A percentile compares a stretch with the other conserved stretches of the same genome.
phyloP scores from a whole-genome alignment of 2,888 invertebrate species.

The Rosalia funebris region DNA sequence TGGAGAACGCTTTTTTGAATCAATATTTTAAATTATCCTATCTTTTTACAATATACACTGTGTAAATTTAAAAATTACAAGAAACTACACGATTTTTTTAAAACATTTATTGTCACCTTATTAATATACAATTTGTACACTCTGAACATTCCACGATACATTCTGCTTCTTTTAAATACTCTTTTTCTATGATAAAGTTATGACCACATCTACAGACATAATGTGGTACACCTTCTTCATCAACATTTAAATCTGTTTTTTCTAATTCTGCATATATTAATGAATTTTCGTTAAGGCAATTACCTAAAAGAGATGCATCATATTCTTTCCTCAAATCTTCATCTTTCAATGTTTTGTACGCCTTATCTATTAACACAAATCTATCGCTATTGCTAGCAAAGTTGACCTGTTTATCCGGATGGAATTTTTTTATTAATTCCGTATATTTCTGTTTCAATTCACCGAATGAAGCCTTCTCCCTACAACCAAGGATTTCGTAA shows the following conservation, averaged over 20 bases:
- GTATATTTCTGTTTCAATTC: slow-evolving; percentile 73
- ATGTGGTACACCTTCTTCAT: slow-evolving; percentile 59
- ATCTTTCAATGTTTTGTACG: slow-evolving; percentile 77
- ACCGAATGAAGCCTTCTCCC: slow-evolving; percentile 66
- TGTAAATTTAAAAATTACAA: too few species aligned
- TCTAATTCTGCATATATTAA: slow-evolving; percentile 71
- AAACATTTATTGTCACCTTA: slow-evolving; percentile 64
- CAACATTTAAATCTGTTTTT: slow-evolving; percentile 65
- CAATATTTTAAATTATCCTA: too few species aligned
- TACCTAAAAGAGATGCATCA: slow-evolving; percentile 71
- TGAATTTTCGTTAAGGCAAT: slow-evolving; percentile 68
- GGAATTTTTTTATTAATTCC: slow-evolving; percentile 67
- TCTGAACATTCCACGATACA: slow-evolving; percentile 75
- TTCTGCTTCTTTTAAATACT: slow-evolving; percentile 60
- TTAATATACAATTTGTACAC: slow-evolving; percentile 77
- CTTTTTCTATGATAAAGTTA: slow-evolving; percentile 65
- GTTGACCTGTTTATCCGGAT: slow-evolving; percentile 68
- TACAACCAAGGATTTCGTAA: slow-evolving; percentile 69
- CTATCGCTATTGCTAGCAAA: slow-evolving; percentile 43
- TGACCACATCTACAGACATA: slow-evolving; percentile 80
- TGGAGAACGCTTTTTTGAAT: too few species aligned
- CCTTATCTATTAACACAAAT: slow-evolving; percentile 72
- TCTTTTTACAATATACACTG: too few species aligned
- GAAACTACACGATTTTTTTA: too few species aligned
- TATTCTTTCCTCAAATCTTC: slow-evolving; percentile 71